Evolutionary conservation across 2,888 invertebrate genomes (phyloP).

Genomic region (Catocala nupta): DNA sequence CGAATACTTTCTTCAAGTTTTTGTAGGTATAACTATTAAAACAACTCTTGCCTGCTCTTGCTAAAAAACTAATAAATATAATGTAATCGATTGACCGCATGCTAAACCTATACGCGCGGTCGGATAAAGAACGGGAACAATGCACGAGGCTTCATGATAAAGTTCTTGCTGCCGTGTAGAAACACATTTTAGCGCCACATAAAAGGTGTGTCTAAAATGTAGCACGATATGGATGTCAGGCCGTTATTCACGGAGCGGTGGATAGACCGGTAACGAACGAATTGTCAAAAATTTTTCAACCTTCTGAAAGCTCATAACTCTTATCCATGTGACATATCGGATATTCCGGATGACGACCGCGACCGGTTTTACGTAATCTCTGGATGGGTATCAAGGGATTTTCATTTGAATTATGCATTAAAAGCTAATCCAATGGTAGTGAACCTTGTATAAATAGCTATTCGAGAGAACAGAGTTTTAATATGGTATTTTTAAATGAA

Average conservation of each 20-base stretch:
- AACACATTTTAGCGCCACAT: too few relatives aligned
- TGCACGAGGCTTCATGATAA: neutral
- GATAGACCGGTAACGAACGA: constrained; percentile 1
- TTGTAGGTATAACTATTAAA: too few relatives aligned
- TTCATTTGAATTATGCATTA: constrained; percentile 10
- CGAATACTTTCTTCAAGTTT: too few relatives aligned
- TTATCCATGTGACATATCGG: constrained; percentile 14
- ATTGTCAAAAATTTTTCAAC: constrained; percentile 5
- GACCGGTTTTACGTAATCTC: constrained; percentile 8
- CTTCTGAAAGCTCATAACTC: constrained; percentile 9
- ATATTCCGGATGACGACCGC: constrained; percentile 10
- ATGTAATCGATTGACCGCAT: too few relatives aligned
- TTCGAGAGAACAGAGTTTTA: too few relatives aligned
- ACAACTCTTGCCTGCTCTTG: too few relatives aligned
- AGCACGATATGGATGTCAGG: neutral
- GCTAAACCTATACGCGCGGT: neutral
- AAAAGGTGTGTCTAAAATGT: neutral
- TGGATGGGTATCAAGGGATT: neutral
- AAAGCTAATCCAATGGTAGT: neutral
- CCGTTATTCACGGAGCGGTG: neutral
- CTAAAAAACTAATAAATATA: too few relatives aligned
- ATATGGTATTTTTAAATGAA: too few relatives aligned
- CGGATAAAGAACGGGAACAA: neutral
- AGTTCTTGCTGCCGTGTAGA: too few relatives aligned
- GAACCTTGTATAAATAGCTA: too few relatives aligned